Percentiles rank a stretch among this genome's conserved stretches.
These are phyloP conservation scores for Agrilus mali DNA, from an alignment of 2,888 invertebrate species.

Conservation along the genomic window DNA sequence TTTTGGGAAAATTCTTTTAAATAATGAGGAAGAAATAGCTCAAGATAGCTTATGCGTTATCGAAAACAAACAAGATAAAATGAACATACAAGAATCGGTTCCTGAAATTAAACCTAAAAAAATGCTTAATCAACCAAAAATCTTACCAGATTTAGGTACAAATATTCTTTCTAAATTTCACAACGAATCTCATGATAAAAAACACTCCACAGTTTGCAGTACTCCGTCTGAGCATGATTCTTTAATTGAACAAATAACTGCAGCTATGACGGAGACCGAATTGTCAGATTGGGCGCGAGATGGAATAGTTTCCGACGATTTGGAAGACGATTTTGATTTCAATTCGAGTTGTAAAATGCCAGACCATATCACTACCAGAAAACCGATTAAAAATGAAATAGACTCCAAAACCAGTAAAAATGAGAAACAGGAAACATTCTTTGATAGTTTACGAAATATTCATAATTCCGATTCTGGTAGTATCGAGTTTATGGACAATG, in stretches of 20 bases:
- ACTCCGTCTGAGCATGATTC: conserved; percentile 45
- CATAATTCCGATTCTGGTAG: conserved; percentile 52
- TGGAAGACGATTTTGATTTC: conserved; percentile 50
- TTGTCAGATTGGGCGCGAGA: conserved; percentile 84
- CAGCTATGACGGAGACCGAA: conserved; percentile 72
- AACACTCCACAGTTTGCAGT: conserved; percentile 10
- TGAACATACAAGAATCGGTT: conserved; percentile 10
- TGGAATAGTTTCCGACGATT: conserved; percentile 63
- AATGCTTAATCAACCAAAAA: conserved; percentile 31
- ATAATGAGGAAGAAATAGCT: conserved; percentile 14
- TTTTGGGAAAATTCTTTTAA: conserved; percentile 13
- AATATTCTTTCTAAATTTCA: conserved; percentile 22
- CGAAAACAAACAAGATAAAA: conserved; percentile 9
- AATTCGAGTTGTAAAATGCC: conserved; percentile 37
- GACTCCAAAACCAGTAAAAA: conserved; percentile 21
- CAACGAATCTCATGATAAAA: conserved; percentile 23
- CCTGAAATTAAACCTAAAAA: conserved; percentile 24
- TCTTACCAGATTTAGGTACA: conserved; percentile 24
- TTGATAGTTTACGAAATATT: conserved; percentile 23
- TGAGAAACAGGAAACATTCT: conserved; percentile 16
- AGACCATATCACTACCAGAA: conserved; percentile 21
- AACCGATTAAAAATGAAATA: conserved; percentile 22
- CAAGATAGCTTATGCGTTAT: conserved; percentile 18
- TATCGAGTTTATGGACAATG: conserved; percentile 79
- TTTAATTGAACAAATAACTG: conserved; percentile 55